These are phyloP conservation scores for Melanerpes formicivorus DNA, from an alignment of 2,113 vertebrate species.

Conservation along the genomic window DNA sequence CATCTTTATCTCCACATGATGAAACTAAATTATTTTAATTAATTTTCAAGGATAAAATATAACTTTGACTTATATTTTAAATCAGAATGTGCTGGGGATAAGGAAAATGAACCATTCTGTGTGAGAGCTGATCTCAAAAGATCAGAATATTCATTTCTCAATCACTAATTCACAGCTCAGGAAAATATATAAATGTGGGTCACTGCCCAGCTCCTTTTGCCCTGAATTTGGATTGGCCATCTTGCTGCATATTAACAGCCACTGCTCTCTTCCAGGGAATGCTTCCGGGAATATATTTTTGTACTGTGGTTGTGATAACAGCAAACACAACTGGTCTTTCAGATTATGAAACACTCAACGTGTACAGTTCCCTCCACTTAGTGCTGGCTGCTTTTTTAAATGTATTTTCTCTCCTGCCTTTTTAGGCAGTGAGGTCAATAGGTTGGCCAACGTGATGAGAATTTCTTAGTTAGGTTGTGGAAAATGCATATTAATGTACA, in stretches of 20 bases:
- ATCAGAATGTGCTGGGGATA: not conserved
- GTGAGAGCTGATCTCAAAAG: not conserved
- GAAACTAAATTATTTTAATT: conserved; percentile 12
- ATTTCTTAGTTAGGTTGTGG: not conserved
- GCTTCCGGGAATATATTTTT: conserved; percentile 12
- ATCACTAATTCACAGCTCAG: not conserved
- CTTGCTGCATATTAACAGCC: not conserved
- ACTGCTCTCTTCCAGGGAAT: not conserved
- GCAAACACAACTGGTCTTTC: conserved; percentile 5
- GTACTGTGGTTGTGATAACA: conserved; percentile 1
- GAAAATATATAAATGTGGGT: conserved; percentile 1
- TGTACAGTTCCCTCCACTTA: not conserved
- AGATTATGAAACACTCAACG: not conserved
- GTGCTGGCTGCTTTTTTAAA: not conserved
- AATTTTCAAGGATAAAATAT: conserved; percentile 25
- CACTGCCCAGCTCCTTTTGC: conserved; percentile 20
- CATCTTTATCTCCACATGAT: not conserved
- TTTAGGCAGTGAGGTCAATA: not conserved
- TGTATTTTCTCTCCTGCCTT: conserved; percentile 3
- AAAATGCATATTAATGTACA: not conserved
- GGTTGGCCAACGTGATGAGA: not conserved
- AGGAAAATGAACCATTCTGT: not conserved
- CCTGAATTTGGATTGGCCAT: conserved; percentile 10
- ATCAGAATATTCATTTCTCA: not conserved
- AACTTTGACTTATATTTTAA: conserved; percentile 4